Evolutionary conservation across 2,888 invertebrate genomes (phyloP), one percentile per base, ranked within the genome.

Genomic region (Isoperla grammatica): DNA sequence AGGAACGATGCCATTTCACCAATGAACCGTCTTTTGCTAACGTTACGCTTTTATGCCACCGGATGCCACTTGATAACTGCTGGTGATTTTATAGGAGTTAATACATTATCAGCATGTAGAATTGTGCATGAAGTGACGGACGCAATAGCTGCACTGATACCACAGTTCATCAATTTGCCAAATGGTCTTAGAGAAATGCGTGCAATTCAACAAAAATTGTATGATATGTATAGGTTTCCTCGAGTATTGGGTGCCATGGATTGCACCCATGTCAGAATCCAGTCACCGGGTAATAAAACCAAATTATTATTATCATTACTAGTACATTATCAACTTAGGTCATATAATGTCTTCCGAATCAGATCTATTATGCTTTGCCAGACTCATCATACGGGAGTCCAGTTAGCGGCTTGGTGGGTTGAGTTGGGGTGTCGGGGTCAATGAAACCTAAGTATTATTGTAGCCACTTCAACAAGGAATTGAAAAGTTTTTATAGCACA

Each of bases 181-280:
- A 35, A 22, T 4, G n/a, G 5, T 6, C 45, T 23, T 9, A 22
- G 22, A 13, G 45, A 22, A 13, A 12, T 45, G 2, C 11, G 11
- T 12, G 13, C 17, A 6, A 13, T 46, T 3, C 19, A 56, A 23
- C 43, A 11, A 2, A 12, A 15, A 2, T 56, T 56, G 20, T 29
- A 56, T 46, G 9, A 1, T 5, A 11, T 23, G 17, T 9, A 17
- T 13, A 40, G 56, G 2, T 43, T 50, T 22, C 50, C 50, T 15
- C 15, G 19, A 9, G 43, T 43, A 17, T 9, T 50, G 11, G 42
- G 56, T 56, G 56, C 56, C 11, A 23, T 56, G 11, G 56, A 45
- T 45, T 56, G 45, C 37, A 56, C 56, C 13, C 56, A 56, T 13
- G 23, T 56, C 2, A 56, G 45, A 23, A 45, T 56, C 1, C 56